Evolutionary conservation across 2,797 vertebrate genomes (phyloP).

Genomic region (Strix occidentalis): DNA sequence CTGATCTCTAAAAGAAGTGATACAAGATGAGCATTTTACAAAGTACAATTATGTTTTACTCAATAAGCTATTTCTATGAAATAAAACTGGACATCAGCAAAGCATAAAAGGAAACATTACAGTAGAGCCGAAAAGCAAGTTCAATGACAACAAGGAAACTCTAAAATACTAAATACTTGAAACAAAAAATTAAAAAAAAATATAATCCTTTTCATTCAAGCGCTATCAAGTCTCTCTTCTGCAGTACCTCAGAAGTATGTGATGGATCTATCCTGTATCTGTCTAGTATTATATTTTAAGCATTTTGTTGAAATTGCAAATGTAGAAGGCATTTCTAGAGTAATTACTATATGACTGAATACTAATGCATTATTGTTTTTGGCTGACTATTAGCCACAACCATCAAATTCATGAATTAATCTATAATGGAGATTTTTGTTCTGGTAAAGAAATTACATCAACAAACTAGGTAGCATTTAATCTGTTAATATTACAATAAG

Average conservation of each 20-base stretch:
- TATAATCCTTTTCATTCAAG: not conserved
- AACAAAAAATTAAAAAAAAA: not conserved
- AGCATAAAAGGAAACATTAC: not conserved
- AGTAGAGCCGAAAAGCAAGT: not conserved
- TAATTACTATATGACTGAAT: not conserved
- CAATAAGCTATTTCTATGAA: slow-evolving; percentile 56
- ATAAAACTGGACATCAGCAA: slow-evolving; percentile 52
- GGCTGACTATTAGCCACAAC: not conserved
- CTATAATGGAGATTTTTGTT: not conserved
- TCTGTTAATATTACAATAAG: not conserved
- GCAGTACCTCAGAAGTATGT: not conserved
- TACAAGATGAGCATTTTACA: slow-evolving; percentile 71
- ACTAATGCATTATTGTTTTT: not conserved
- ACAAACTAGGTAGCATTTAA: not conserved
- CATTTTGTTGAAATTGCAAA: not conserved
- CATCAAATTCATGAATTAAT: not conserved
- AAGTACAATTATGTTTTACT: slow-evolving; percentile 65
- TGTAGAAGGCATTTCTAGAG: not conserved
- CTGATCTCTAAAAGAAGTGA: slow-evolving; percentile 81
- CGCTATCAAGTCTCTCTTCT: not conserved
- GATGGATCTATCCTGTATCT: not conserved
- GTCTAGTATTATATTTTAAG: not conserved
- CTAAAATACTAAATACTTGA: not conserved
- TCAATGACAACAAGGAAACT: not conserved
- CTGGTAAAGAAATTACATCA: not conserved